Base-by-base conservation (phyloP, 2,113 vertebrate genomes). In the Larimichthys polyactis region DNA sequence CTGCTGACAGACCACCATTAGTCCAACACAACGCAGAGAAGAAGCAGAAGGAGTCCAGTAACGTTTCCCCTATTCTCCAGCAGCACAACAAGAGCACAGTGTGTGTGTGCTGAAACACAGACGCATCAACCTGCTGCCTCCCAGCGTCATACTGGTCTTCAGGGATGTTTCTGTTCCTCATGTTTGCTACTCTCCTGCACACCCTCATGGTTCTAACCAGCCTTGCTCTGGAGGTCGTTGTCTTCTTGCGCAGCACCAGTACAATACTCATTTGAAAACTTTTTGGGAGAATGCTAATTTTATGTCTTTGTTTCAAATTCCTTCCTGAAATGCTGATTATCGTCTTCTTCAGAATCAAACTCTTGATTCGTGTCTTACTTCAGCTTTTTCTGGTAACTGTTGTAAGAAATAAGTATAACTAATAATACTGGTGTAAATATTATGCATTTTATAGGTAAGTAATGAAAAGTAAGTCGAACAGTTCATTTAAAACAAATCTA, bases 81-180 rank as follows among this genome's bases (percentile, higher is more conserved):
- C 91, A 92, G 87, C 94, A 93, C 20, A 93, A 91, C 54, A 95
- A 95, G 32, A 86, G 85, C 48, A 93, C 94, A 4, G 93, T 95
- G 36, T 96, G 95, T 54, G 94, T 95, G 19, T 95, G 87, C 65
- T 95, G 88, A 94, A 69, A 87, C 0, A 69, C 73, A 51, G 0
- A 79, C 52, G 51, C 71, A 63, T 27, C 17, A 63, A 62, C 43
- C 44, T 68, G 68, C 69, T 80, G 81, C 81, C 73, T 88, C 60
- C 46, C 68, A 63, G 51, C 49, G 36, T 55, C 62, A 20, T n/a
- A 10, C 60, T 60, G 3, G n/a, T 75, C 63, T 74, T 16, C 59
- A 17, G 72, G 4, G 68, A 71, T 17, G 11, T 70, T 71, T 40
- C 48, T 66, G n/a, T 55, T 71, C 49, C 29, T 14, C 6, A 2